Evolutionary conservation across 2,888 invertebrate genomes (phyloP).

Genomic region (Hofmannophila pseudospretella): DNA sequence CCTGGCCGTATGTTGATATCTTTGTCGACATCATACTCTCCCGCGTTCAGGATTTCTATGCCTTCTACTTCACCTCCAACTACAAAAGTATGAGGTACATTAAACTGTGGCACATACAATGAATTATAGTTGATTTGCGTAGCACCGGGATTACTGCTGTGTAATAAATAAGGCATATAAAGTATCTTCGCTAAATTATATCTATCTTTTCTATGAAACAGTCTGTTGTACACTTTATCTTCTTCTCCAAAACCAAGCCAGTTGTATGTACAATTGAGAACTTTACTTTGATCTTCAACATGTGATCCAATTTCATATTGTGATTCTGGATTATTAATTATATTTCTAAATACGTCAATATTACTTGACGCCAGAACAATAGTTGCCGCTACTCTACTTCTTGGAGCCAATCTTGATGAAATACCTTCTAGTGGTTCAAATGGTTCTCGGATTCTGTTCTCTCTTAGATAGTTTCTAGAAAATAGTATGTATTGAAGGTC

Average conservation of each 20-base stretch:
- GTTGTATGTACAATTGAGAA: slow-evolving; percentile 95
- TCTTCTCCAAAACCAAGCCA: slow-evolving; percentile 91
- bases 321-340: slow-evolving; percentile 93
- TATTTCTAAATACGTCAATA: slow-evolving; percentile 92
- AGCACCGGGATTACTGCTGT: slow-evolving; percentile 93
- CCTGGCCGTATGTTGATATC: slow-evolving; percentile 97
- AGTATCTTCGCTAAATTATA: slow-evolving; percentile 96
- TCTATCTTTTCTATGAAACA: slow-evolving; percentile 92
- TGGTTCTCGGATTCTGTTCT: slow-evolving; percentile 91
- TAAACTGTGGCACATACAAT: slow-evolving; percentile 88
- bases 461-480: slow-evolving; percentile 90
- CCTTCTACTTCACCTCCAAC: slow-evolving; percentile 97
- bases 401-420: slow-evolving; percentile 86
- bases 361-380: slow-evolving; percentile 95
- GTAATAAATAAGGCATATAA: slow-evolving; percentile 93
- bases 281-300: slow-evolving; percentile 93
- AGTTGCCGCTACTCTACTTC: slow-evolving; percentile 95
- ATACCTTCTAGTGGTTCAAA: slow-evolving; percentile 84
- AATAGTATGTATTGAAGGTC: slow-evolving; percentile 89
- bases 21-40: slow-evolving; percentile 93
- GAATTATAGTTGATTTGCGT: slow-evolving; percentile 87
- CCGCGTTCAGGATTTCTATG: slow-evolving; percentile 87
- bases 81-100: slow-evolving; percentile 81
- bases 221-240: slow-evolving; percentile 83
- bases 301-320: slow-evolving; percentile 97